Evolutionary conservation across 1,140 invertebrate genomes (phyloP).

Genomic region (Philopotamus ludificatus): DNA sequence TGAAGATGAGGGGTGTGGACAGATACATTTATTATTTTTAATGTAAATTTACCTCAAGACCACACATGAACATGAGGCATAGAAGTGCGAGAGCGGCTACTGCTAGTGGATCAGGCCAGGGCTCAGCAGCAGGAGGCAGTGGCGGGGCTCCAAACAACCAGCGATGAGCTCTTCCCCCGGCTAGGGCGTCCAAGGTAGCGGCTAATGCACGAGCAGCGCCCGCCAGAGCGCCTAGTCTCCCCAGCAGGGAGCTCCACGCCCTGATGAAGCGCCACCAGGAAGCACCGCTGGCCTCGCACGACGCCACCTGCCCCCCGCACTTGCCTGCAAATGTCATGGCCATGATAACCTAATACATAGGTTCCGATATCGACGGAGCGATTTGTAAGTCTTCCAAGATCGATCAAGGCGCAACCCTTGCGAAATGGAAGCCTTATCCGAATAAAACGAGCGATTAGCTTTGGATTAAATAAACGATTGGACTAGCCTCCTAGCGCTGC

Average conservation of each 20-base stretch:
- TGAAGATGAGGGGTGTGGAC: too few relatives aligned
- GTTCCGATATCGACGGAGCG: too few relatives aligned
- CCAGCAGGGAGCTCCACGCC: conserved; percentile 63
- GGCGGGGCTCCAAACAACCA: conserved; percentile 60
- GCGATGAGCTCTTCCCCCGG: conserved; percentile 58
- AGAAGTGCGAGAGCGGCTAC: conserved; percentile 65
- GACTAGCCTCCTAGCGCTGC: conserved; percentile 34
- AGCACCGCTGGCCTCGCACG: conserved; percentile 44
- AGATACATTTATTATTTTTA: too few relatives aligned
- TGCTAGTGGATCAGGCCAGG: conserved; percentile 69
- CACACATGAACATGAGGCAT: conserved; percentile 68
- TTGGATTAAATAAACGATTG: too few relatives aligned
- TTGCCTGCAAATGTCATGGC: conserved; percentile 6
- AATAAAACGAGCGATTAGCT: too few relatives aligned
- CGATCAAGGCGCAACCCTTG: too few relatives aligned
- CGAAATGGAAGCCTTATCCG: too few relatives aligned
- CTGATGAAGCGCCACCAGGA: conserved; percentile 56
- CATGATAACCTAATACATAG: too few relatives aligned
- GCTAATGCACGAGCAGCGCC: conserved; percentile 63
- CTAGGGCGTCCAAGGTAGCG: conserved; percentile 65
- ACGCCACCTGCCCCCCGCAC: conserved; percentile 1
- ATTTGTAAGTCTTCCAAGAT: not conserved
- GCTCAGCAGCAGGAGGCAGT: conserved; percentile 57
- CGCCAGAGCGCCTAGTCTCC: conserved; percentile 62
- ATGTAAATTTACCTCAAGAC: conserved; percentile 60